Base-by-base conservation (phyloP, 2,888 invertebrate species). In the Trissoscelio sp. region DNA sequence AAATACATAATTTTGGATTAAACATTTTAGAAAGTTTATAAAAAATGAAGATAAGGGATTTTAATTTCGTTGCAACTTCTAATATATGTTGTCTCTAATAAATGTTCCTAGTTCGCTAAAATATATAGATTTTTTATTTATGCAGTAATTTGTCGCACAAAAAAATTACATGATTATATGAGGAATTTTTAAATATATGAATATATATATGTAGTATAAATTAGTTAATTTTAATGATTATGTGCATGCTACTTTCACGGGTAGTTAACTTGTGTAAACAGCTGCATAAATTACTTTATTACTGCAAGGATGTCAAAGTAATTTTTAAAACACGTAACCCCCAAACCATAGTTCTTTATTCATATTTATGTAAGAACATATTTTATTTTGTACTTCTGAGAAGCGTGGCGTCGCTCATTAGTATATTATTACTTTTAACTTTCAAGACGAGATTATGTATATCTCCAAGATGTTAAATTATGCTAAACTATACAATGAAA, bases 291-390 rank as follows among this genome's bases (percentile, higher is more conserved):
- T 70, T 57, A 70, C 58, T 51, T 60, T 48, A 60, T 72, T 51
- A 60, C 48, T 31, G 20, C 18, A 20, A 73, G 42, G 48, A 39
- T 51, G 48, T 72, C 73, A 62, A 53, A 73, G 73, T 46, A 55
- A 34, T 64, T 64, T 62, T 73, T 53, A 62, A 20, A 16, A 20
- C 37, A 20, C 20, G 11, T 55, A 31, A 53, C 57, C 44, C 39
- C 58, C 24, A 55, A 74, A 74, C 66, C 44, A 11, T 66, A 57
- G 22, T 48, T 34, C 34, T 20, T 74, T 64, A 48, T 66, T 66
- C 57, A 57, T 57, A 66, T 74, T 74, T 74, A 74, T 57, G 74
- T 57, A 74, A 57, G 44, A 64, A 66, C 46, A 74, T 57, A 74
- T 74, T 74, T 74, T 74, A 74, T 66, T 64, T 48, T 20, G 18